phyloP scores from a whole-genome alignment of 2,888 invertebrate species.

The Sarcophaga rosellei region DNA sequence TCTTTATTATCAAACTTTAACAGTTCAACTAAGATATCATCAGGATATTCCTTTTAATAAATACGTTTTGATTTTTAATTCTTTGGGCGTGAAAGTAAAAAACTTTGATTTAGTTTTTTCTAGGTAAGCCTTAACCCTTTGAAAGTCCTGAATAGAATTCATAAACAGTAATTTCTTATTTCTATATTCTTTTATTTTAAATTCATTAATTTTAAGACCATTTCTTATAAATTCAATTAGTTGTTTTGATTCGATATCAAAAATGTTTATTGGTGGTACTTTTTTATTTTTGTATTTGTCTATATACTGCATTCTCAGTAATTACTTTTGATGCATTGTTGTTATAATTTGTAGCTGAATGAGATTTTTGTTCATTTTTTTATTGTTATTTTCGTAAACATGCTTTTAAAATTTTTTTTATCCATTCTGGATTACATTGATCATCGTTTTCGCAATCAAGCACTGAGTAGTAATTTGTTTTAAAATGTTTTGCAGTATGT shows the following conservation, averaged over 20 bases:
- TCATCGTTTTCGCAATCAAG: constrained; percentile 13
- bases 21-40: neutral
- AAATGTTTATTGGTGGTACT: constrained; percentile 16
- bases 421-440: constrained; percentile 12
- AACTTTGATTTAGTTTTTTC: no score
- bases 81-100: no score
- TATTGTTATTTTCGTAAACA: constrained; percentile 7
- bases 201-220: no score
- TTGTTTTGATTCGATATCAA: constrained; percentile 12
- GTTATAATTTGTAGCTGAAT: constrained; percentile 9
- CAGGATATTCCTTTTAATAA: neutral
- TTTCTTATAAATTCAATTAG: neutral
- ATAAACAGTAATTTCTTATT: no score
- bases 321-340: neutral
- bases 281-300: constrained; percentile 4
- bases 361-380: neutral
- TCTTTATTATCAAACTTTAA: neutral
- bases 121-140: no score
- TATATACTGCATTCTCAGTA: constrained; percentile 1
- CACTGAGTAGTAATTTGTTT: constrained; percentile 16
- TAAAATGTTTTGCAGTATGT: constrained; percentile 23
- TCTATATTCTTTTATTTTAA: no score
- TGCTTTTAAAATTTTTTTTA: constrained; percentile 24
- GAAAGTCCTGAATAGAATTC: no score
- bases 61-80: no score